Evolutionary conservation across 2,113 vertebrate species (phyloP).

Genomic region (Haemorhous mexicanus): DNA sequence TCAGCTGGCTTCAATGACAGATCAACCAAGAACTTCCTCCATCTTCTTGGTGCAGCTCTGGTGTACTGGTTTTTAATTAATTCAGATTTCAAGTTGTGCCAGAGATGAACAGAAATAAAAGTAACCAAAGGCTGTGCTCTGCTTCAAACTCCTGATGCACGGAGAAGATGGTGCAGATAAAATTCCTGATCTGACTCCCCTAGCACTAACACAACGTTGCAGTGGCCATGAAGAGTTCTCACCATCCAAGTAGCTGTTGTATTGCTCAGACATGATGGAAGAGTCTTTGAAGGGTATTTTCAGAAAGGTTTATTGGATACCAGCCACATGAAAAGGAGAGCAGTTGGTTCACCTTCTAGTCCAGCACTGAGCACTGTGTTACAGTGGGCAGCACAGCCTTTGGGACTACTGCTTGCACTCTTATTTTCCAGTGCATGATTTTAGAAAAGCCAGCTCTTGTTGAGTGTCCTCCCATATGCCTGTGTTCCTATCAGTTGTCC

Average conservation of each 20-base stretch:
- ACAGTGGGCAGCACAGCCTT: not conserved
- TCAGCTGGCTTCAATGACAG: not conserved
- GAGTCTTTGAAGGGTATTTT: not conserved
- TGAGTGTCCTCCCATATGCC: not conserved
- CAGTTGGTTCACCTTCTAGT: not conserved
- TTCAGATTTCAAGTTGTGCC: not conserved
- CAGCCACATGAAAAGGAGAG: not conserved
- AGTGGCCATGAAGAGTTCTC: not conserved
- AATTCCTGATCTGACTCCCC: not conserved
- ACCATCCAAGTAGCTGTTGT: not conserved
- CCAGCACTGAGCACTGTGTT: not conserved
- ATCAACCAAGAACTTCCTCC: not conserved
- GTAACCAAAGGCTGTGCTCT: not conserved
- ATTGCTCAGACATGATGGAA: not conserved
- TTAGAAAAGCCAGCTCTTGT: not conserved
- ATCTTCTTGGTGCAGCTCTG: not conserved
- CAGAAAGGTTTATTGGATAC: not conserved
- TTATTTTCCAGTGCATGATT: not conserved
- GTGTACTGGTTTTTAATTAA: not conserved
- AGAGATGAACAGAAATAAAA: not conserved
- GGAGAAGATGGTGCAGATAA: not conserved
- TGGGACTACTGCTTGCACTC: not conserved
- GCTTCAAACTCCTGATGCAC: rapidly evolving
- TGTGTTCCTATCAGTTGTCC: not conserved
- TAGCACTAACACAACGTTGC: not conserved